Evolutionary conservation across 2,797 vertebrate species (phyloP).

Genomic region (Thripadectes ignobilis): DNA sequence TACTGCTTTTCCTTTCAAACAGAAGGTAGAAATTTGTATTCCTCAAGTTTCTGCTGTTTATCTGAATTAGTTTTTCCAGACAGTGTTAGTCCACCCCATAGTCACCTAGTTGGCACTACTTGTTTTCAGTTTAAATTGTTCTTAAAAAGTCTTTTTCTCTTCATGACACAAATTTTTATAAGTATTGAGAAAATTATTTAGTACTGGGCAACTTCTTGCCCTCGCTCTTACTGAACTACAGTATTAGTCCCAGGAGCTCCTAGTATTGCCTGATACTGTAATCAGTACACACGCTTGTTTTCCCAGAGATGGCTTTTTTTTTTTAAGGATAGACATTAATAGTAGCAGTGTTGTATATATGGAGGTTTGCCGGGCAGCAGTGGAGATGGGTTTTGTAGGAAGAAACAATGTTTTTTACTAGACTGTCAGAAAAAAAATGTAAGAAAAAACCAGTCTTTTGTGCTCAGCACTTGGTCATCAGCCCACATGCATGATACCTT

Average conservation of each 20-base stretch:
- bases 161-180: not conserved
- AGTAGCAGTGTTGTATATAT: not conserved
- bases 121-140: not conserved
- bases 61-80: not conserved
- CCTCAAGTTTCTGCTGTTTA: not conserved
- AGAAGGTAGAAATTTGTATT: not conserved
- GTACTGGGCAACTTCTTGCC: not conserved
- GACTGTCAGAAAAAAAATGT: not conserved
- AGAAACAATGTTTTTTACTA: not conserved
- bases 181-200: not conserved
- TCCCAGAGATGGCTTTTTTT: not conserved
- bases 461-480: not conserved
- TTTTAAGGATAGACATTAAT: not conserved
- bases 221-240: accelerated
- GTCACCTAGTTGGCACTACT: not conserved
- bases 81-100: not conserved
- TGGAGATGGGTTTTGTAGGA: not conserved
- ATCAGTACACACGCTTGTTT: not conserved
- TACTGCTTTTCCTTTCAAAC: not conserved
- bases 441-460: not conserved
- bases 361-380: not conserved
- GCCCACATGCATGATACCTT: not conserved
- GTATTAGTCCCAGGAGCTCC: not conserved
- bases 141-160: not conserved
- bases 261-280: not conserved